phyloP scores from a whole-genome alignment of 2,113 vertebrate genomes.

The Arizona elegans region DNA sequence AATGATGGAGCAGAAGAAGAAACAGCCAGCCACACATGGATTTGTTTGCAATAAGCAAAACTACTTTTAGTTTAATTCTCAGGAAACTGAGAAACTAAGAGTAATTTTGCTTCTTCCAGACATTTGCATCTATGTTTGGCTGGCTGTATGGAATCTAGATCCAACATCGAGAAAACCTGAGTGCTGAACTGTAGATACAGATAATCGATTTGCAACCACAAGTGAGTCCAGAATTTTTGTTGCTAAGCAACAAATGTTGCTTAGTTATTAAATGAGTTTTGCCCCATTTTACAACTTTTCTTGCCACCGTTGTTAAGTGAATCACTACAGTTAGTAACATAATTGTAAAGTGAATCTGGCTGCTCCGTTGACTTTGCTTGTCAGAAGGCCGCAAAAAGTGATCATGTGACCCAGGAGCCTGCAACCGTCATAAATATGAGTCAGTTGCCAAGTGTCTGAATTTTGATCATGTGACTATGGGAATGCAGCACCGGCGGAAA shows the following conservation, averaged over 20 bases:
- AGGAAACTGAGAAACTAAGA: not conserved
- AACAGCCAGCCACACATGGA: not conserved
- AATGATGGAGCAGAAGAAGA: not conserved
- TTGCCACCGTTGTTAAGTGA: not conserved
- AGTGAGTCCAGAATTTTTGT: not conserved
- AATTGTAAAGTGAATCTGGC: not conserved
- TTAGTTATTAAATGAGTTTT: not conserved
- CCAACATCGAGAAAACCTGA: not conserved
- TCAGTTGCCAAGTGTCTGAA: not conserved
- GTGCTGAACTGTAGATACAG: not conserved
- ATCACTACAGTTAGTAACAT: not conserved
- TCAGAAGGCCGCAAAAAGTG: not conserved
- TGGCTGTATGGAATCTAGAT: not conserved
- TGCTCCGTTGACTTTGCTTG: not conserved
- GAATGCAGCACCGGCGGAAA: not conserved
- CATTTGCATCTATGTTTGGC: not conserved
- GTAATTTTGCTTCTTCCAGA: not conserved
- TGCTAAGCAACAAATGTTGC: not conserved
- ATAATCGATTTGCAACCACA: not conserved
- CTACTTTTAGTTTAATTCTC: not conserved
- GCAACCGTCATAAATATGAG: not conserved
- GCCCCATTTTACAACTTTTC: not conserved
- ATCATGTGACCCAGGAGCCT: no score
- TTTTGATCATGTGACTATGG: not conserved
- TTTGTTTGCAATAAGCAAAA: not conserved